Evolutionary conservation across 35 echinoderm and acorn worm species (phyloP).

Genomic region (Apostichopus parvimensis): DNA sequence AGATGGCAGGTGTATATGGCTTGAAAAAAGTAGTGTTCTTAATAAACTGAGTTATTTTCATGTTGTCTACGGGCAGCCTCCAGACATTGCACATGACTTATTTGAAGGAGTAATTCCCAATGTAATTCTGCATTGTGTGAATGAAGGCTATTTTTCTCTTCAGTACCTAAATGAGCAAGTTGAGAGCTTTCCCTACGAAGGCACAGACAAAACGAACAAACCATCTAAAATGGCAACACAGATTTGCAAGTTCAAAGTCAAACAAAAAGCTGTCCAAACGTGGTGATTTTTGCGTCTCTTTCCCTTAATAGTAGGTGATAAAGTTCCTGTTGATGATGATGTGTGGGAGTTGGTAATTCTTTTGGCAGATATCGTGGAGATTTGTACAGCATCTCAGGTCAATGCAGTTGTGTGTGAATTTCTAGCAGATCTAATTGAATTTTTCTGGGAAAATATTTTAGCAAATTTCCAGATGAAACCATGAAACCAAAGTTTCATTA

Average conservation of each 20-base stretch:
- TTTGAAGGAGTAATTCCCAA: slow-evolving; percentile 63
- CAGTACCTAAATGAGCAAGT: background rate
- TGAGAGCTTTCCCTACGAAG: slow-evolving; percentile 14
- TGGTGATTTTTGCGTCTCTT: slow-evolving; percentile 45
- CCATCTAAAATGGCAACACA: slow-evolving; percentile 32
- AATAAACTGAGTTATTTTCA: slow-evolving; percentile 56
- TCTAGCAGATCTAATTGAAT: slow-evolving; percentile 60
- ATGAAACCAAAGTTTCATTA: slow-evolving; percentile 69
- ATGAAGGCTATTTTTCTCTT: slow-evolving; percentile 33
- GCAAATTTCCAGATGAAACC: slow-evolving; percentile 37
- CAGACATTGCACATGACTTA: slow-evolving; percentile 61
- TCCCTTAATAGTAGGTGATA: slow-evolving; percentile 39
- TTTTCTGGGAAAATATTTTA: slow-evolving; percentile 29
- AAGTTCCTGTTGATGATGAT: slow-evolving; percentile 30
- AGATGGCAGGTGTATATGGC: slow-evolving; percentile 54
- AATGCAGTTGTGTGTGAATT: background rate
- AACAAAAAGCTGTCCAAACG: slow-evolving; percentile 41
- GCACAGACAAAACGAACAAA: slow-evolving; percentile 37
- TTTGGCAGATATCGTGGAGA: slow-evolving; percentile 26
- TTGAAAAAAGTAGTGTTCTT: slow-evolving; percentile 13
- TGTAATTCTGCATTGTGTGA: slow-evolving; percentile 32
- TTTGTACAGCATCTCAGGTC: background rate
- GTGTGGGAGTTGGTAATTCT: slow-evolving; percentile 26
- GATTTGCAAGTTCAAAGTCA: slow-evolving; percentile 20
- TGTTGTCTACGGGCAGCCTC: slow-evolving; percentile 55